Percentiles rank a stretch among this genome's conserved stretches.
These are phyloP conservation scores for Drosophila recens DNA, from an alignment of 2,888 invertebrate species.

Conservation along the genomic window DNA sequence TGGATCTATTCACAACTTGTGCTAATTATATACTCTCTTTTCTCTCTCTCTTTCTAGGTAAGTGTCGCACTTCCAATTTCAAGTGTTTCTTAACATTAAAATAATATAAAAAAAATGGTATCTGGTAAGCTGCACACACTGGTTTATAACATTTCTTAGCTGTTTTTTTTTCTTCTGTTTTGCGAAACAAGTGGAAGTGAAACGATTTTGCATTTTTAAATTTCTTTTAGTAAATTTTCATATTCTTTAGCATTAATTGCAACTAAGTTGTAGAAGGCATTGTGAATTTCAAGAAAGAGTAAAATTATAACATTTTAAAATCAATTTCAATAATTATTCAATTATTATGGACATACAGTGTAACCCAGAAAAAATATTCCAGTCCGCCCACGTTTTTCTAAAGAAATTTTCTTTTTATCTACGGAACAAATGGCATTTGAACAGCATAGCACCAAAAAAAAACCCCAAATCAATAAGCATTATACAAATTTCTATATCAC, in stretches of 20 bases:
- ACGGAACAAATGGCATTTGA: background rate
- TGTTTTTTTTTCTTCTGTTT: background rate
- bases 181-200: conserved; percentile 17
- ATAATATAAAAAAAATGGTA: background rate
- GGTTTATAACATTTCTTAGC: background rate
- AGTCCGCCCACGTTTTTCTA: background rate
- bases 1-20: background rate
- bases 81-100: background rate
- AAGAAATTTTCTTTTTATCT: background rate
- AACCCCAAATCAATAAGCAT: background rate
- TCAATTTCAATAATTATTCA: no score
- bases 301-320: no score
- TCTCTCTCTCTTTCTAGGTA: conserved; percentile 65
- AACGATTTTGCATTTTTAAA: background rate
- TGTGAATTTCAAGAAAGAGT: no score
- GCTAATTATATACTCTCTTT: conserved; percentile 1
- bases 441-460: background rate
- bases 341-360: no score
- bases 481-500: background rate
- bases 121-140: conserved; percentile 61
- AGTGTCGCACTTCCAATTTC: conserved; percentile 43
- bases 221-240: no score
- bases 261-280: no score
- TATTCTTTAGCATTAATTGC: background rate
- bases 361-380: no score